Conservation (phyloP, 2,888 invertebrate species). For the Bursaphelenchus okinawaensis region DNA sequence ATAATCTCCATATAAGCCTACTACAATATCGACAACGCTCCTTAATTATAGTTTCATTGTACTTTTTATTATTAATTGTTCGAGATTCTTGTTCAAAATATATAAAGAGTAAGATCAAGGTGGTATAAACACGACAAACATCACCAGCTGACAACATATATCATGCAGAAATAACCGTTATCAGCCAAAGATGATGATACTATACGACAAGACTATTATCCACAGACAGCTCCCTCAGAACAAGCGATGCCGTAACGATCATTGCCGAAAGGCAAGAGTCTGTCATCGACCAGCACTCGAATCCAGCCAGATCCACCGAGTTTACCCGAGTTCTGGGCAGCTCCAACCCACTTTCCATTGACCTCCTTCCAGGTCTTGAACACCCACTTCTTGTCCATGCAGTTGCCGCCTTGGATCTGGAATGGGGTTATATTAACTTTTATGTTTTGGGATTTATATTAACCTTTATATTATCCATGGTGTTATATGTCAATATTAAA, state of each 20-base stretch:
- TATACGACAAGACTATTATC: no score
- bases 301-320: conserved; percentile 23
- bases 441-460: no score
- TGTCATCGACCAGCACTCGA: conserved; percentile 23
- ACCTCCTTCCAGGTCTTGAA: conserved; percentile 26
- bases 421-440: background rate
- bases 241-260: conserved; percentile 24
- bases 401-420: conserved; percentile 24
- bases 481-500: no score
- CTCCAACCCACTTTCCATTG: conserved; percentile 22
- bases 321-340: conserved; percentile 19
- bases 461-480: no score
- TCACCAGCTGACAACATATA: no score
- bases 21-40: no score
- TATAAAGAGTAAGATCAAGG: background rate
- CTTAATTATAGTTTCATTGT: no score
- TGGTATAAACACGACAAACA: background rate
- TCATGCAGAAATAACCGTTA: no score
- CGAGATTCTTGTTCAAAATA: background rate
- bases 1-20: no score
- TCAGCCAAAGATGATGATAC: no score
- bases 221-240: conserved; percentile 22
- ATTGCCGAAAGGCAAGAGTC: conserved; percentile 14
- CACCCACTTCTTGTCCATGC: conserved; percentile 25
- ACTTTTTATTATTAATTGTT: no score